Evolutionary conservation across 2,113 vertebrate species (phyloP), one percentile per base, ranked within the genome.

Genomic region (Jacana jacana): DNA sequence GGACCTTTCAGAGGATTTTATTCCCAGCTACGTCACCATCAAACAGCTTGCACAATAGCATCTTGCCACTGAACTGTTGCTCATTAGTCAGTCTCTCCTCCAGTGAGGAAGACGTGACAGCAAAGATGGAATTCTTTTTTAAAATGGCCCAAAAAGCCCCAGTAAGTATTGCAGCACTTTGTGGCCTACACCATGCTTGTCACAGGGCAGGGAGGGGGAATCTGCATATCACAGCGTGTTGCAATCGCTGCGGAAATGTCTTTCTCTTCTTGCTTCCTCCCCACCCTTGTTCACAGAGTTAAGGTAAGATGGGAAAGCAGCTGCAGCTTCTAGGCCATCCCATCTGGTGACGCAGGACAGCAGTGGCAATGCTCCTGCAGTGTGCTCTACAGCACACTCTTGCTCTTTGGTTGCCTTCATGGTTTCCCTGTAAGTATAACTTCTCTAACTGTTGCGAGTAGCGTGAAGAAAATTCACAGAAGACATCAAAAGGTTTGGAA

Each of bases 151-250:
- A 15, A 64, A 96, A 97, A 93, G 57, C 80, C 96, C 91, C 70
- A 0, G 5, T 82, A 79, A 87, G 49, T 49, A 96, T 95, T 97
- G 94, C 92, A 85, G 96, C 88, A 93, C 73, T 94, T 73, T 85
- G 80, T 95, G 96, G 81, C 88, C 92, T 54, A 76, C 76, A 89
- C 37, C 81, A 66, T 35, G 58, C 58, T 92, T 77, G 93, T 97
- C 93, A 97, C 88, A 94, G 92, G 86, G 92, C 77, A 86, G 86
- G 80, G 65, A 92, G 78, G 87, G 65, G 57, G 81, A 91, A 91
- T 95, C 54, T 87, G 64, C 66, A n/a, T 81, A 88, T 91, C 91
- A 48, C 8, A 35, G 17, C 0, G 0, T 95, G 91, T 96, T 80
- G 94, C 83, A 94, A 96, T 88, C 17, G 0, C 54, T 69, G 63